phyloP scores from a whole-genome alignment of 2,797 vertebrate species.

The Gymnoscopelus braueri region DNA sequence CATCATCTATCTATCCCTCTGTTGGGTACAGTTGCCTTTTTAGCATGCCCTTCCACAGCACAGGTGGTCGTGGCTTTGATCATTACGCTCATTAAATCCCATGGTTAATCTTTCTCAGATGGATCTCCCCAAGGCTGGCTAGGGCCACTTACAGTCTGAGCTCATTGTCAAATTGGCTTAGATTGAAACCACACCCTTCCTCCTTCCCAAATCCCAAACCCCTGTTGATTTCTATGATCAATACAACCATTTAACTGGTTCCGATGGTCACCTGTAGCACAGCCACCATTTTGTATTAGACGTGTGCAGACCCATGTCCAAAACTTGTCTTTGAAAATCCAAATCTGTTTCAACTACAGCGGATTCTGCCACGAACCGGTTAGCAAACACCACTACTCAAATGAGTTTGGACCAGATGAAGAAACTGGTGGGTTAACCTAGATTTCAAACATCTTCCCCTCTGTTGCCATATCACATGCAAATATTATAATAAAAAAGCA shows the following conservation, averaged over 20 bases:
- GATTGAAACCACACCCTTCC: slow-evolving; percentile 72
- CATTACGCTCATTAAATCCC: slow-evolving; percentile 79
- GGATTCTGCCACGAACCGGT: slow-evolving; percentile 54
- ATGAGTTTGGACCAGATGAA: slow-evolving; percentile 51
- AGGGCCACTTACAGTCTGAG: slow-evolving; percentile 75
- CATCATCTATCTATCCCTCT: slow-evolving; percentile 58
- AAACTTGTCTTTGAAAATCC: slow-evolving; percentile 18
- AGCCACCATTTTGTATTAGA: slow-evolving; percentile 49
- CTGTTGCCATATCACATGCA: slow-evolving; percentile 75
- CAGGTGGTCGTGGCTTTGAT: slow-evolving; percentile 84
- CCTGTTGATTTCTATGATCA: slow-evolving; percentile 55
- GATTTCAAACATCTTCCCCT: slow-evolving; percentile 62
- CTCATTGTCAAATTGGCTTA: slow-evolving; percentile 79
- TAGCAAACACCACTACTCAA: slow-evolving; percentile 45
- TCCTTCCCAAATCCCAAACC: slow-evolving; percentile 48
- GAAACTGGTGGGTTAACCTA: slow-evolving; percentile 56
- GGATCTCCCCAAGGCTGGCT: slow-evolving; percentile 77
- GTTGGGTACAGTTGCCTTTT: slow-evolving; percentile 81
- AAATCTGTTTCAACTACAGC: slow-evolving; percentile 34
- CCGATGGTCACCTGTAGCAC: slow-evolving; percentile 59
- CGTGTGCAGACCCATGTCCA: slow-evolving; percentile 41
- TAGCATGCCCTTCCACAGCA: slow-evolving; percentile 75
- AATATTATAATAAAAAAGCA: slow-evolving; percentile 69
- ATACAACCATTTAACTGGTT: slow-evolving; percentile 64
- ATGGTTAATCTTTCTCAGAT: slow-evolving; percentile 83